phyloP scores from a whole-genome alignment of 2,888 invertebrate genomes.

The Epinotia brunnichana region DNA sequence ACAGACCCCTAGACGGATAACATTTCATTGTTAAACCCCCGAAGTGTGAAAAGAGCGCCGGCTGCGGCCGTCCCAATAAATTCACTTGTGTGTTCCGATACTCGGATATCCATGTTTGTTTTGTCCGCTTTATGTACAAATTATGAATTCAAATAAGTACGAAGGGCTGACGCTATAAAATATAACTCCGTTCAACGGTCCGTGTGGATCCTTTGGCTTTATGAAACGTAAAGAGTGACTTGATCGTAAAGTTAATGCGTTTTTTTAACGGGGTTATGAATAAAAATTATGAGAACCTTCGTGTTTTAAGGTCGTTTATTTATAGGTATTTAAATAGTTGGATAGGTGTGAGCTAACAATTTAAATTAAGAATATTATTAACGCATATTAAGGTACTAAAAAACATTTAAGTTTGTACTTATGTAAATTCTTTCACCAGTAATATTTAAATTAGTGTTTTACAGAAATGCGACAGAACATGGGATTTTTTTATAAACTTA shows the following conservation, averaged over 20 bases:
- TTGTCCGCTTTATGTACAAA: conserved; percentile 24
- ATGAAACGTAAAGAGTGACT: conserved; percentile 40
- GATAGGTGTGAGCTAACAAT: background rate
- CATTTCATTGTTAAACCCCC: conserved; percentile 22
- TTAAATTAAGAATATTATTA: too few species aligned
- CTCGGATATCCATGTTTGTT: conserved; percentile 25
- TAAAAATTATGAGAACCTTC: background rate
- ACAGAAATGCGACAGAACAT: too few species aligned
- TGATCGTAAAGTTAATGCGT: conserved; percentile 32
- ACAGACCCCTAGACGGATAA: conserved; percentile 12
- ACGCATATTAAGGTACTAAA: too few species aligned
- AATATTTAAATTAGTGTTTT: too few species aligned
- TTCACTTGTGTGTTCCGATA: conserved; percentile 17
- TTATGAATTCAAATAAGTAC: conserved; percentile 43
- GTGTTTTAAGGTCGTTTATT: background rate
- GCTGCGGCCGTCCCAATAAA: conserved; percentile 26
- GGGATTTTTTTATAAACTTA: too few species aligned
- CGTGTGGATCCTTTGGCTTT: conserved; percentile 33
- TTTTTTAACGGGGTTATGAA: conserved; percentile 23
- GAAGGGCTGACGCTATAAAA: conserved; percentile 35
- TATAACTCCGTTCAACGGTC: conserved; percentile 41
- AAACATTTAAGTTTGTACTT: too few species aligned
- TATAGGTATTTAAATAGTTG: background rate
- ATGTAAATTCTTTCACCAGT: too few species aligned
- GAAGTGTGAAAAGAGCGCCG: conserved; percentile 27